These are phyloP conservation scores for Bombus consobrinus DNA, from an alignment of 1,140 invertebrate genomes.

Conservation along the genomic window DNA sequence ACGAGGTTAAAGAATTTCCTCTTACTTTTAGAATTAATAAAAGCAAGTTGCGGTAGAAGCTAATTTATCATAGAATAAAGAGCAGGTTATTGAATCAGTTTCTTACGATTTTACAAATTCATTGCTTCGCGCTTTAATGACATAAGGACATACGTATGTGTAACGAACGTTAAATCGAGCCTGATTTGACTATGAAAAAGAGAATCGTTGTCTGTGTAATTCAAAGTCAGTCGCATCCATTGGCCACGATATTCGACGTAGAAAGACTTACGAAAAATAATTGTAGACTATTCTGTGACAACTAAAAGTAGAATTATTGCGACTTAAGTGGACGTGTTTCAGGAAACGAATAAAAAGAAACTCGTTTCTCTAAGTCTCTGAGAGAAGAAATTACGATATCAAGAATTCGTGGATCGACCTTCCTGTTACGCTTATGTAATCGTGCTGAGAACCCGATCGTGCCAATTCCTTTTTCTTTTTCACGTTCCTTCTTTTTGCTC, in stretches of 20 bases:
- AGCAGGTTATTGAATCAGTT: neutral
- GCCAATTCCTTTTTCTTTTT: neutral
- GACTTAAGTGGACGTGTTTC: neutral
- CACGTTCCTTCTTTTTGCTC: neutral
- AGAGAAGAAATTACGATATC: neutral
- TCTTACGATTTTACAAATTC: neutral
- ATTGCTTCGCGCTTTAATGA: neutral
- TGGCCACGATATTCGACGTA: neutral
- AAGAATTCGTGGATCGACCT: neutral
- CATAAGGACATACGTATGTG: too few relatives aligned
- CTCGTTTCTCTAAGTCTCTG: neutral
- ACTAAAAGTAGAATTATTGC: neutral
- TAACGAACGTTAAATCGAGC: too few relatives aligned
- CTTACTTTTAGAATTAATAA: too few relatives aligned
- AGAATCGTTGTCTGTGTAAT: too few relatives aligned
- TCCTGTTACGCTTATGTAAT: slow-evolving; percentile 2
- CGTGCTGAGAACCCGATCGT: neutral
- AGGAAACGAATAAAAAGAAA: neutral
- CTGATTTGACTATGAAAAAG: neutral
- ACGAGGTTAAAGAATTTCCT: too few relatives aligned
- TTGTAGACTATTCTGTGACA: neutral
- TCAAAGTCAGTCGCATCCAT: too few relatives aligned
- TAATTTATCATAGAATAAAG: too few relatives aligned
- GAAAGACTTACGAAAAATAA: neutral
- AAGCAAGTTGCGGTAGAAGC: too few relatives aligned